Base-by-base conservation (phyloP, 2,113 vertebrate genomes). In the Atractosteus spatula region DNA sequence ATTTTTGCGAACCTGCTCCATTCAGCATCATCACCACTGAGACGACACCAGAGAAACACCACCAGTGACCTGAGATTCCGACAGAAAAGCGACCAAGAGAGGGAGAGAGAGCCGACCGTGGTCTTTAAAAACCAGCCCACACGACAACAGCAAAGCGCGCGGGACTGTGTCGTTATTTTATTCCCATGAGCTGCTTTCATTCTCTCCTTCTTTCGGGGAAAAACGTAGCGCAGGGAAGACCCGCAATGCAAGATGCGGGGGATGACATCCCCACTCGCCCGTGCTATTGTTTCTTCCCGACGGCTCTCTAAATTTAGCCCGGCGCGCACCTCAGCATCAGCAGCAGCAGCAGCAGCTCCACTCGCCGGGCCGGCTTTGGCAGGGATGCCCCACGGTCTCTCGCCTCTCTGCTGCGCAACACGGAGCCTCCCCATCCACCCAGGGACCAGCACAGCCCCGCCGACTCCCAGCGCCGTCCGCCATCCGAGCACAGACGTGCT, bases 11-110 rank as follows among this genome's bases (percentile, higher is more conserved):
- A 80, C 77, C 85, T 86, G 83, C 84, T 79, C 77, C 77, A 47
- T 71, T 74, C 68, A 73, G 78, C 82, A 78, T 72, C 79, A 89
- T 91, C 91, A 91, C 89, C 89, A 92, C 85, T 86, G 55, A 17
- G 77, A 73, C 79, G 66, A 84, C 6, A 62, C 8, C 13, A 62
- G 17, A 29, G 29, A 29, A 29, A 29, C 29, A 29, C 29, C 29
- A 29, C 29, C 29, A 29, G 29, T 29, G 29, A 29, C 29, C 29
- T 29, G 2, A 29, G 29, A 29, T 29, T 29, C 29, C 29, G 73
- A 61, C 76, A 83, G 82, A 83, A 89, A 82, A 88, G 86, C 85
- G 88, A 82, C 84, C 74, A 81, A 3, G 69, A 17, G 54, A 47
- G 77, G 41, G 63, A 55, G 41, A 41, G 8, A 10, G 42, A 29